Evolutionary conservation across 2,797 vertebrate genomes (phyloP).

Genomic region (Heterohyrax brucei): DNA sequence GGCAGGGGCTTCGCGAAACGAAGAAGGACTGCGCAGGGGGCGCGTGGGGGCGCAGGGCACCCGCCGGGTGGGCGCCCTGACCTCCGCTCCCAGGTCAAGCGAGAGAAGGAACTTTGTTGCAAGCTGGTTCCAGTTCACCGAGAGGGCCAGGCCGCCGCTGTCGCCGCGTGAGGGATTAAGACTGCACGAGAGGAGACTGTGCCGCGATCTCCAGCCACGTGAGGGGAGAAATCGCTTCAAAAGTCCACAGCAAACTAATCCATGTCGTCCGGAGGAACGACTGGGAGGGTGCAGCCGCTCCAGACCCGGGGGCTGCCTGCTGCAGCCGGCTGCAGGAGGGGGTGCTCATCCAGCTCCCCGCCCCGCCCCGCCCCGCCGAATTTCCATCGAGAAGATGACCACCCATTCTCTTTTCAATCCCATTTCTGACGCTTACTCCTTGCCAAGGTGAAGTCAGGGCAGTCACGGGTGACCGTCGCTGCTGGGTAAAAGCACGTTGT

Average conservation of each 20-base stretch:
- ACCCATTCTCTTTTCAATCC: rapidly evolving
- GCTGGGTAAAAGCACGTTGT: background rate
- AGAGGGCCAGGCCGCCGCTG: rapidly evolving
- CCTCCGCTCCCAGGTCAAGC: constrained; percentile 84
- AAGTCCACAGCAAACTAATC: constrained; percentile 78
- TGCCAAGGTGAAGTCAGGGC: background rate
- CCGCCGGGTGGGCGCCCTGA: background rate
- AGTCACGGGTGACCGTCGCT: background rate
- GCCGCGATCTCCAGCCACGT: constrained; percentile 92
- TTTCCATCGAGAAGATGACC: background rate
- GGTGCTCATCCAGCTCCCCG: background rate
- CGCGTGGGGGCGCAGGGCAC: background rate
- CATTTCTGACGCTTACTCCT: background rate
- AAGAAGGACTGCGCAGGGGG: background rate
- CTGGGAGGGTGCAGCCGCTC: background rate
- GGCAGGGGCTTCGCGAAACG: constrained; percentile 69
- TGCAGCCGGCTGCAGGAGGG: background rate
- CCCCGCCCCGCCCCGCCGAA: no score
- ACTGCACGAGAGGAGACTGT: constrained; percentile 93
- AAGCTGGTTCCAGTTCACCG: constrained; percentile 22
- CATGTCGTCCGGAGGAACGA: constrained; percentile 67
- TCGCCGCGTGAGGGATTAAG: constrained; percentile 93
- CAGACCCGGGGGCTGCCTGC: background rate
- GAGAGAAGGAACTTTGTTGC: constrained; percentile 76
- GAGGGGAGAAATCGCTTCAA: constrained; percentile 89